Evolutionary conservation across 2,888 invertebrate genomes (phyloP), one percentile per base, ranked within the genome.

Genomic region (Carabus problematicus): DNA sequence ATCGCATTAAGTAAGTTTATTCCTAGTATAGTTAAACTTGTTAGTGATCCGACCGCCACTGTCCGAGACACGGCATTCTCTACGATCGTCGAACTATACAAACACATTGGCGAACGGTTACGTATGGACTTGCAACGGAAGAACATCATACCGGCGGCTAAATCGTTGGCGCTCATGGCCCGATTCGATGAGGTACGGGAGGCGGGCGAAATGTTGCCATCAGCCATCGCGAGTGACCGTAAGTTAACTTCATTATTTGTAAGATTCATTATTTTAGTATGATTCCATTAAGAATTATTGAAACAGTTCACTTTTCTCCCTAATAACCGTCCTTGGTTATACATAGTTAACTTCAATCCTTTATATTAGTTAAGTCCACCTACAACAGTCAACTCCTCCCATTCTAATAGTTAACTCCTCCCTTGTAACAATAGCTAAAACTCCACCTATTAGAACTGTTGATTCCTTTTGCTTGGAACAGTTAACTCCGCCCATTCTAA

Each of bases 31-130:
- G 92, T 94, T 4, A 91, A 91, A 75, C 82, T 97, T 64, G 84
- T 95, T 64, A 91, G 93, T 0, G 97, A 97, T 84, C 95, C 95
- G 4, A 93, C 91, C 74, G 88, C 89, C 41, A 88, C 91, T 58
- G 97, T 97, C 6, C 84, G 97, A 14, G 97, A 97, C 79, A 91
- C 93, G 3, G 95, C 97, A 3, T 86, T 92, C 79, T 89, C 89
- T 75, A 91, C 96, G 8, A 81, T 97, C 58, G 91, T 95, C 45
- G 95, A 96, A 79, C 90, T 97, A 54, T 98, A 97, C 80, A 88
- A 93, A 77, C 95, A 97, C 82, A 95, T 96, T 64, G 95, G 95
- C 77, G 97, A 97, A 79, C 88, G 92, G 79, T 84, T 97, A 72
- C 83, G 95, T 75, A 83, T 86, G 60, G 97, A 97, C 80, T 83